A percentile compares a stretch with the other conserved stretches of the same genome.
Conservation (phyloP, 2,113 vertebrate genomes). For the Limnothrissa miodon region DNA sequence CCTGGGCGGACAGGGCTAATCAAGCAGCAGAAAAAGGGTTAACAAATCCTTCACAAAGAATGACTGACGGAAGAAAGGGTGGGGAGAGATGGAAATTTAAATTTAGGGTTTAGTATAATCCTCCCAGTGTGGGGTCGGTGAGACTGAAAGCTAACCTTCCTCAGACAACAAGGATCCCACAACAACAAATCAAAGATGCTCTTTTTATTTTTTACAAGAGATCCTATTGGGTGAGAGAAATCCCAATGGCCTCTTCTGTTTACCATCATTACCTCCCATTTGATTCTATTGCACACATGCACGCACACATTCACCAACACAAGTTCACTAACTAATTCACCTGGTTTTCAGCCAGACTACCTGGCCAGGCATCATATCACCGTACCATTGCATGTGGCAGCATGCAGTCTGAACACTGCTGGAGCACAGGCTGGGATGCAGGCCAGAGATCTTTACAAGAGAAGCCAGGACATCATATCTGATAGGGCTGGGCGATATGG, state of each 20-base stretch:
- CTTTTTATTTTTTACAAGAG: not conserved
- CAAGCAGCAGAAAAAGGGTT: not conserved
- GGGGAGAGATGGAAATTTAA: not conserved
- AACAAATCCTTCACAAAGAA: not conserved
- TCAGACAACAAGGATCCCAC: not conserved
- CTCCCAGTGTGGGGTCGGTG: not conserved
- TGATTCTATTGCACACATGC: not conserved
- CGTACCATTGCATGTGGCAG: not conserved
- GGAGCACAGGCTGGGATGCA: not conserved
- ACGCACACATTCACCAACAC: not conserved
- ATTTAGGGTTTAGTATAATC: not conserved
- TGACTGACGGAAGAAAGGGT: not conserved
- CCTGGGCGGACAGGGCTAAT: not conserved
- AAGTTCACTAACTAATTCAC: not conserved
- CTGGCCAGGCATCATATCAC: not conserved
- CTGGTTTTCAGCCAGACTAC: not conserved
- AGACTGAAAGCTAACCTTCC: not conserved
- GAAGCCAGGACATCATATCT: not conserved
- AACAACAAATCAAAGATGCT: not conserved
- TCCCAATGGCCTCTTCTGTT: not conserved
- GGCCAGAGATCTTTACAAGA: not conserved
- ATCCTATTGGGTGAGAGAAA: not conserved
- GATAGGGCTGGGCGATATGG: too few species aligned
- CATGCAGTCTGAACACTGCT: not conserved
- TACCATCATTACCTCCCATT: not conserved